A percentile compares a stretch with the other conserved stretches of the same genome.
Conservation (phyloP, 1,140 invertebrate genomes). For the Chironomus striatipennis region DNA sequence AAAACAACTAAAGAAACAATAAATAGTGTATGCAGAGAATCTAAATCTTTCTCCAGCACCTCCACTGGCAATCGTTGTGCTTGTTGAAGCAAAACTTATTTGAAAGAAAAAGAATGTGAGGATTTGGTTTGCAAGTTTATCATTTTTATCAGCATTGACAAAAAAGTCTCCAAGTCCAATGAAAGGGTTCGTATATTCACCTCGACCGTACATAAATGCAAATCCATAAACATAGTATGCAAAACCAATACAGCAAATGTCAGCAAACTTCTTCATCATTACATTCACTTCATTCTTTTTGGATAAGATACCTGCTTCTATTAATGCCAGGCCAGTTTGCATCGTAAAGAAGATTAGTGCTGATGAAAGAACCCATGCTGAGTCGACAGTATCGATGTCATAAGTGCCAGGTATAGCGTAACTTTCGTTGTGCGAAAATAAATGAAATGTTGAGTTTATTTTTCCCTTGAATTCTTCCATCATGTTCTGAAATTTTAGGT, state of each 20-base stretch:
- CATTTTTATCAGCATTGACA: neutral
- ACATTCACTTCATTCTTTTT: neutral
- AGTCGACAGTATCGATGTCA: neutral
- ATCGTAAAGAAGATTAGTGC: neutral
- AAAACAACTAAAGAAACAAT: neutral
- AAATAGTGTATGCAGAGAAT: neutral
- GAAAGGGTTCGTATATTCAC: neutral
- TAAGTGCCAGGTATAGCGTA: neutral
- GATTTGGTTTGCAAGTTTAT: neutral
- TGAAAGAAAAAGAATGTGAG: neutral
- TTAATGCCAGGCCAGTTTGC: neutral
- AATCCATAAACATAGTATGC: neutral
- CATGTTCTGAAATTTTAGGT: neutral
- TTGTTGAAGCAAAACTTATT: neutral
- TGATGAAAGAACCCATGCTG: neutral
- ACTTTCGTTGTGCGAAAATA: neutral
- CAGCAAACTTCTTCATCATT: conserved; percentile 17
- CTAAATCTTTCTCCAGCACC: neutral
- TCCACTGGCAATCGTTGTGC: neutral
- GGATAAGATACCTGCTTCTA: neutral
- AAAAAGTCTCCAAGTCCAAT: neutral
- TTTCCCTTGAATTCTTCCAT: neutral
- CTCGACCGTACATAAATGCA: neutral
- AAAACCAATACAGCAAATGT: neutral
- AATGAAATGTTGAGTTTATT: neutral